These are phyloP conservation scores for Potorous gilbertii DNA, from an alignment of 2,797 vertebrate genomes.

Conservation along the genomic window DNA sequence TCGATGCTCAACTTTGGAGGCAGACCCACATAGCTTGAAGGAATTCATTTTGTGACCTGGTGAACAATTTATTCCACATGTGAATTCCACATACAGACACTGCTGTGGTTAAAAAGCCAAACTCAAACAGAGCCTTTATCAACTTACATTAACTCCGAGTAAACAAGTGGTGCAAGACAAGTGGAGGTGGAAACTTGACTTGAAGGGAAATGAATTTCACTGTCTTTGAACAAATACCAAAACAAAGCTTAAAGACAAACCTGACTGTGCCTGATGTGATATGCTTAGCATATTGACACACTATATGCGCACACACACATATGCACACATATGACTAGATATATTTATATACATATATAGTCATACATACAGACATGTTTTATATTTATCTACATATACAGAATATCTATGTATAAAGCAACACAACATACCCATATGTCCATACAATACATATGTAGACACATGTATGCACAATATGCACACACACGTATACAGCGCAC, in stretches of 20 bases:
- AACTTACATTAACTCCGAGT: constrained; percentile 44
- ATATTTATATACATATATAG: background rate
- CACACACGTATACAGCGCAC: background rate
- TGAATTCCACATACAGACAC: constrained; percentile 22
- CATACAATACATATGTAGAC: too few species aligned
- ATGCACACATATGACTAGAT: background rate
- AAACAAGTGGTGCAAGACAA: constrained; percentile 4
- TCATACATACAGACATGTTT: background rate
- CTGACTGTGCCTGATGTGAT: background rate
- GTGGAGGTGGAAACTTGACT: constrained; percentile 37
- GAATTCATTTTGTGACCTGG: constrained; percentile 49
- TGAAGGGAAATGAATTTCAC: constrained; percentile 23
- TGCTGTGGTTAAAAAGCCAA: background rate
- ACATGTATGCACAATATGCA: background rate
- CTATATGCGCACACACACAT: background rate
- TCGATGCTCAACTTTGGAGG: constrained; percentile 5
- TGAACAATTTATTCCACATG: constrained; percentile 9
- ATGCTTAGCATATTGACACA: background rate
- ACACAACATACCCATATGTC: background rate
- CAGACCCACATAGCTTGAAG: constrained; percentile 28
- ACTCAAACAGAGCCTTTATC: constrained; percentile 13
- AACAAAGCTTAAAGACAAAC: constrained; percentile 24
- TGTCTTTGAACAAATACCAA: constrained; percentile 8
- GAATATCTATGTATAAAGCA: background rate
- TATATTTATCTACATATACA: background rate